Evolutionary conservation across 2,113 vertebrate species (phyloP).

Genomic region (Xiphophorus couchianus): DNA sequence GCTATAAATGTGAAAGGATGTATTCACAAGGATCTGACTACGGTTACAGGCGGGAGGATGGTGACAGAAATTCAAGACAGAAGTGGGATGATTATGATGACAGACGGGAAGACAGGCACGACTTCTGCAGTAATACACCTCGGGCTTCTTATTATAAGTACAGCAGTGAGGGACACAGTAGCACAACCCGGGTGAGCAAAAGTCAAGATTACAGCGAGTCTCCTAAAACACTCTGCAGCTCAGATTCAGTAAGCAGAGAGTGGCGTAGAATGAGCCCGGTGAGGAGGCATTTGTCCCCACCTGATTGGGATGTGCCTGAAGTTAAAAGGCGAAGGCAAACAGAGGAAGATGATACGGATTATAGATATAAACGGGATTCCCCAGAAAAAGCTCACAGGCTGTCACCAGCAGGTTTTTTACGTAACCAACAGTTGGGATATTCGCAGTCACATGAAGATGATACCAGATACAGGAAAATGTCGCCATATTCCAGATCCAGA

Average conservation of each 20-base stretch:
- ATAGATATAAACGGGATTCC: conserved; percentile 36
- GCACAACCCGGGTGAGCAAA: conserved; percentile 20
- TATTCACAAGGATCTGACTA: conserved; percentile 45
- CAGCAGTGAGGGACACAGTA: conserved; percentile 6
- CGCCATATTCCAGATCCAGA: conserved; percentile 40
- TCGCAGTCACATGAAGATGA: conserved; percentile 30
- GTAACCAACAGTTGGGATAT: conserved; percentile 20
- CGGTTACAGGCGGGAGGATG: conserved; percentile 30
- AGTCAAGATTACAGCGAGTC: conserved; percentile 39
- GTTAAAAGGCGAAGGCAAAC: conserved; percentile 39
- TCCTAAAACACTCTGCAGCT: conserved; percentile 28
- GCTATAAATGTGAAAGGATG: conserved; percentile 44
- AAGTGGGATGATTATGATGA: conserved; percentile 29
- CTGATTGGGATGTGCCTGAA: conserved; percentile 30
- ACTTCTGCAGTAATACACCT: conserved; percentile 7
- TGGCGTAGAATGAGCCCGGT: conserved; percentile 41
- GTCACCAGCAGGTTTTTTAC: conserved; percentile 30
- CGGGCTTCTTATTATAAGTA: conserved; percentile 38
- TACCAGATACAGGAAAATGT: conserved; percentile 38
- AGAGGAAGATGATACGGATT: conserved; percentile 17
- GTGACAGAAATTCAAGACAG: conserved; percentile 40
- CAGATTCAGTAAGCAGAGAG: conserved; percentile 38
- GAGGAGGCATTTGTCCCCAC: conserved; percentile 39
- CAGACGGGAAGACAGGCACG: conserved; percentile 34
- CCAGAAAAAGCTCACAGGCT: conserved; percentile 12